These are phyloP conservation scores for Punctoribates punctum DNA, from an alignment of 2,888 invertebrate genomes.

Conservation along the genomic window DNA sequence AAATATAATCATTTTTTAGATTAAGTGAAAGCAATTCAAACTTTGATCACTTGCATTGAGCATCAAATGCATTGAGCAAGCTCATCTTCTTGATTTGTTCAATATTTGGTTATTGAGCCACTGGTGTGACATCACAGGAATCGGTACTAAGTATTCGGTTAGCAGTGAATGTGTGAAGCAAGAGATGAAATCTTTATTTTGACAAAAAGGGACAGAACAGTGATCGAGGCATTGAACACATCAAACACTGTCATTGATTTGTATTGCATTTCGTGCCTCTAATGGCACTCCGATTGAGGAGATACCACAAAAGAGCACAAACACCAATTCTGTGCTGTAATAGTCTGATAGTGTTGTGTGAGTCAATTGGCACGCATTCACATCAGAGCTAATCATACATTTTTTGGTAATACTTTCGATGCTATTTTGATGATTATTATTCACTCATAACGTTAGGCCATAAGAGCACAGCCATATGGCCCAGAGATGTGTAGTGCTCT, in stretches of 20 bases:
- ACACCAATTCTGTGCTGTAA: neutral
- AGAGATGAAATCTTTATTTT: neutral
- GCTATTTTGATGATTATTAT: slow-evolving; percentile 28
- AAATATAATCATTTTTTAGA: no score
- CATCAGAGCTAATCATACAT: slow-evolving; percentile 1
- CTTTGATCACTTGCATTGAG: no score
- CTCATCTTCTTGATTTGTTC: no score
- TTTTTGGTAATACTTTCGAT: neutral
- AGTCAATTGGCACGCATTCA: slow-evolving; percentile 16
- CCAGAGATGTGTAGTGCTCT: no score
- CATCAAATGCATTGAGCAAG: no score
- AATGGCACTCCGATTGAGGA: slow-evolving; percentile 30
- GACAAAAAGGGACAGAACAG: neutral
- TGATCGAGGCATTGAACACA: neutral
- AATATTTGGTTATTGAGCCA: no score
- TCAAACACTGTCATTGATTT: slow-evolving; percentile 9
- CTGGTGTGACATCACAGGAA: no score
- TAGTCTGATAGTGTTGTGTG: neutral
- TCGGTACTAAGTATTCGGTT: no score
- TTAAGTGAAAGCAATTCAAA: no score
- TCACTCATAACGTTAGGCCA: slow-evolving; percentile 1
- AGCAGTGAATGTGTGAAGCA: no score
- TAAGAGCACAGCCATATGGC: slow-evolving; percentile 7
- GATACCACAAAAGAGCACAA: slow-evolving; percentile 17
- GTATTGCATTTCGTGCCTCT: slow-evolving; percentile 23